Base-by-base conservation (phyloP, 2,888 invertebrate genomes). In the Cistogaster globosa region DNA sequence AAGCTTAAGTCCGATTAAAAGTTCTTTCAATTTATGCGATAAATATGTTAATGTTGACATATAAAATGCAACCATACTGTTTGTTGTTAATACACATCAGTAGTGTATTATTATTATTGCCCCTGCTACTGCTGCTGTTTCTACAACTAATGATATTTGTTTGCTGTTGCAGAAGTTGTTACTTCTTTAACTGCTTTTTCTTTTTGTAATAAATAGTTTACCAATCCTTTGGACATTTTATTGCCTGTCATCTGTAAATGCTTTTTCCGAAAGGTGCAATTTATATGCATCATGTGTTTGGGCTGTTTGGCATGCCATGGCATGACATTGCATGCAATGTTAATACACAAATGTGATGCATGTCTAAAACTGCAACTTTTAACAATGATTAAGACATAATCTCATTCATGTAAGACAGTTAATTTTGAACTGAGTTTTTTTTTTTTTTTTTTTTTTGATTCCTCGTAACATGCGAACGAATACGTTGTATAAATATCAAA, bases 21-120 rank as follows among this genome's bases (percentile, higher is more conserved):
- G 84, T 87, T 81, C 79, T 79, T 84, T 83, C 82, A 80, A 86
- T 83, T 86, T 86, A 86, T 78, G 83, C 84, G 87, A 87, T 87
- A 84, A 87, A 86, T 82, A 86, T 87, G 86, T 87, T 87, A 81
- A 82, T 76, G 87, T 87, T 86, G 87, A 86, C 87, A 87, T 80
- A 68, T 84, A 84, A 86, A 84, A 84, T 86, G 82, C 81, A 82
- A 85, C 78, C 85, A 85, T 71, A 71, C 69, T 63, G 69, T 76
- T 69, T 26, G 57, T 48, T 60, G 57, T 82, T 76, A 71, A 82
- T 63, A 71, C 63, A 71, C 69, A 63, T 48, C 69, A 57, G 57
- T 20, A 69, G 51, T 48, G 26, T 26, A 26, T 26, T 26, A 26
- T 32, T 80, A 22, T 55, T 80, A 53, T 45, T 63, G 42, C 12